phyloP scores from a whole-genome alignment of 2,888 invertebrate genomes.

The Netelia melanura region DNA sequence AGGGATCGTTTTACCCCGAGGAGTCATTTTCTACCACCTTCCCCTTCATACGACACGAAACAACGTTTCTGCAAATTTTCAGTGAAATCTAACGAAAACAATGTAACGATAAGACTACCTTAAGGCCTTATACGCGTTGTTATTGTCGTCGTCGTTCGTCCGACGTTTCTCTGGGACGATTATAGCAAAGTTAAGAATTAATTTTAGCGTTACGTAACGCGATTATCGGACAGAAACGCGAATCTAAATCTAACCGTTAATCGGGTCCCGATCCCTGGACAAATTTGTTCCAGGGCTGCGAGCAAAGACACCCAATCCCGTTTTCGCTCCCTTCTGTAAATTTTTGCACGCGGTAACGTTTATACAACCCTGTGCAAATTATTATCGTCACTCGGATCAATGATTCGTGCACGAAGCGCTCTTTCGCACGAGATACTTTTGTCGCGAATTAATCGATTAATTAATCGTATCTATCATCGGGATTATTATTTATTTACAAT shows the following conservation, averaged over 20 bases:
- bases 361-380: neutral
- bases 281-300: slow-evolving; percentile 62
- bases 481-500: neutral
- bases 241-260: slow-evolving; percentile 2
- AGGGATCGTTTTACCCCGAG: too few species aligned
- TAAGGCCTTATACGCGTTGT: neutral
- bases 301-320: slow-evolving; percentile 36
- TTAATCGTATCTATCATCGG: neutral
- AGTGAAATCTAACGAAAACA: too few species aligned
- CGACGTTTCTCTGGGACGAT: neutral
- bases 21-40: too few species aligned
- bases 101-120: too few species aligned
- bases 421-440: neutral
- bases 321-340: slow-evolving; percentile 12
- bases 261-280: slow-evolving; percentile 24
- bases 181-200: slow-evolving; percentile 46
- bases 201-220: slow-evolving; percentile 30
- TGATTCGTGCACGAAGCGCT: neutral
- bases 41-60: too few species aligned
- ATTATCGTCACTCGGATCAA: slow-evolving; percentile 4
- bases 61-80: too few species aligned
- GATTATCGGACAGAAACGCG: slow-evolving; percentile 39
- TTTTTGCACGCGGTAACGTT: slow-evolving; percentile 33
- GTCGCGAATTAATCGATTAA: neutral
- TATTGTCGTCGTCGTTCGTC: slow-evolving; percentile 25